Base-by-base conservation (phyloP, 2,797 vertebrate species). In the Sebastes diaconus region DNA sequence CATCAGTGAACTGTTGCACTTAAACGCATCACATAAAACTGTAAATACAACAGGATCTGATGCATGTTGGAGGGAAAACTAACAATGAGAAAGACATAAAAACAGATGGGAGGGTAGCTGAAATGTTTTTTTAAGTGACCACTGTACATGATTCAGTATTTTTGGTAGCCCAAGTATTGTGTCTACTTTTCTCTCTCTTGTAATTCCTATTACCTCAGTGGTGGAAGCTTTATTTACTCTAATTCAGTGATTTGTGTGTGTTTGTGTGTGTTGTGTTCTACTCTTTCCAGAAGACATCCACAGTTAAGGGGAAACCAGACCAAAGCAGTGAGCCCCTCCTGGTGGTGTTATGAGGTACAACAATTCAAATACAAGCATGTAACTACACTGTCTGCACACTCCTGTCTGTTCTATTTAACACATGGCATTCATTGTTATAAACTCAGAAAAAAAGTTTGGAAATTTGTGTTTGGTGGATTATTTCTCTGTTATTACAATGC, bases 311-410 rank as follows among this genome's bases (percentile, higher is more conserved):
- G 20, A 67, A 76, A 80, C 2, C 46, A 61, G 67, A 73, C 27
- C 34, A n/a, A 68, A 42, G 83, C 32, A 5, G 20, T 46, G 66
- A 75, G 67, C 79, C 4, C 73, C 74, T 16, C 73, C 73, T 86
- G 67, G 67, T 89, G 90, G 84, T 24, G 11, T 3, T 50, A 32
- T 42, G 3, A 12, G 27, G 80, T 20, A 79, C 10, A 20, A 58
- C 63, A 57, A 4, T 1, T 11, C 1, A 50, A 34, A 46, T 6
- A 24, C 30, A 14, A 32, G 39, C 2, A 0, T 14, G 3, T 25
- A 16, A 10, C 29, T 34, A 10, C 50, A 14, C 20, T 24, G 50
- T 54, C 46, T 50, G 32, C 14, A n/a, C 24, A 60, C n/a, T 11
- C 30, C 27, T 52, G 14, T 25, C 4, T 50, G 7, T 36, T 64